A percentile compares a stretch with the other conserved stretches of the same genome.
Conservation (phyloP, 2,113 vertebrate genomes). For the Alligator mississippiensis region DNA sequence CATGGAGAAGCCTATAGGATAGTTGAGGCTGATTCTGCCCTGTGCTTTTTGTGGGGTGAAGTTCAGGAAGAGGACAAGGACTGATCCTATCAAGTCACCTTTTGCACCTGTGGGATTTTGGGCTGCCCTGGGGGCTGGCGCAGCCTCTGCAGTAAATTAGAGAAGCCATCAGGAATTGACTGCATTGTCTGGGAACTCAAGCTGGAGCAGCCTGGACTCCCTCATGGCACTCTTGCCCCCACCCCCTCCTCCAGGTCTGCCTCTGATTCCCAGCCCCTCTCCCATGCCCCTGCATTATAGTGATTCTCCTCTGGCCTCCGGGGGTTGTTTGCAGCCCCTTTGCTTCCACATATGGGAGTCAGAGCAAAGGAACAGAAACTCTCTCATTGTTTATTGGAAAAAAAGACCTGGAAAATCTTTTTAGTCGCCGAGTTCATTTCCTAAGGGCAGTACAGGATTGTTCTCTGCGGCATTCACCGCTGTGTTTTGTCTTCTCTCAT, state of each 20-base stretch:
- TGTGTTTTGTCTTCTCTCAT: background rate
- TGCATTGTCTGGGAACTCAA: background rate
- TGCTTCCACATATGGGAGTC: background rate
- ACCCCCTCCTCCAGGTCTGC: no score
- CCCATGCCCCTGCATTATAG: background rate
- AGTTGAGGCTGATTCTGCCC: background rate
- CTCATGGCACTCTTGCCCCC: background rate
- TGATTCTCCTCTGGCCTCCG: background rate
- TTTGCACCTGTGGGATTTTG: background rate
- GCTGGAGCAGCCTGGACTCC: background rate
- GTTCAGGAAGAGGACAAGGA: background rate
- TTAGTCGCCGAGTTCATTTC: rapidly evolving
- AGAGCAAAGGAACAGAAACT: background rate
- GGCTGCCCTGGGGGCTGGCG: background rate
- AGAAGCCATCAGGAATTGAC: background rate
- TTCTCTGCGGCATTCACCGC: constrained; percentile 5
- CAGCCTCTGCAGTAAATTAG: background rate
- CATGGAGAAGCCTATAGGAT: background rate
- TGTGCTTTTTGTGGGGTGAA: background rate
- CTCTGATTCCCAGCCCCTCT: no score
- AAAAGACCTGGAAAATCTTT: background rate
- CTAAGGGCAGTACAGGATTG: rapidly evolving
- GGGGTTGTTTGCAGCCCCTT: background rate
- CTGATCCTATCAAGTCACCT: background rate
- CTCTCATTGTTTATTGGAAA: background rate